Evolutionary conservation across 92 coral and sea anemone genomes (phyloP).

Genomic region (Epizoanthus ramosus): DNA sequence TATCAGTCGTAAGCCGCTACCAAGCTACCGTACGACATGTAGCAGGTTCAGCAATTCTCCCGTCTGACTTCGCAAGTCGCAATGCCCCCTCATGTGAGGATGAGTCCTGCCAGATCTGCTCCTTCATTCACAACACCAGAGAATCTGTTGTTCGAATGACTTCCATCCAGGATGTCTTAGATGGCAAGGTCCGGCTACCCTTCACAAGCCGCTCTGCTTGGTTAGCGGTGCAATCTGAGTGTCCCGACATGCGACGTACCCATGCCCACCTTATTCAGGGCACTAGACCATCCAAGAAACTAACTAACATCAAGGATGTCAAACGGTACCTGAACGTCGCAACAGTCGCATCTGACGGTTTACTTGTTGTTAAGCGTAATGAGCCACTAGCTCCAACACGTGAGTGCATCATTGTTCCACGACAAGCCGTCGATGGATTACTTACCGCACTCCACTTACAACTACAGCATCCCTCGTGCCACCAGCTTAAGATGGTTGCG

Average conservation of each 20-base stretch:
- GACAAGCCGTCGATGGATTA: slow-evolving; percentile 16
- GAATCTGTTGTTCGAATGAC: slow-evolving; percentile 50
- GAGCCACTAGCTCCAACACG: slow-evolving; percentile 14
- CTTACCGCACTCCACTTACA: slow-evolving; percentile 10
- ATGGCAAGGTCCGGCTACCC: slow-evolving; percentile 16
- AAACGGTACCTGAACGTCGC: slow-evolving; percentile 22
- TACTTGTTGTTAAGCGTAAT: slow-evolving; percentile 7
- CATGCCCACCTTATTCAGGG: slow-evolving; percentile 5
- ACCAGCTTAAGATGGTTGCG: slow-evolving; percentile 12
- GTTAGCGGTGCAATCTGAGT: slow-evolving; percentile 39
- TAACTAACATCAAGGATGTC: too few relatives aligned
- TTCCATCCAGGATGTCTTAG: slow-evolving; percentile 22
- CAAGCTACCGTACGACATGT: slow-evolving; percentile 47
- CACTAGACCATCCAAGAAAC: slow-evolving; percentile 17
- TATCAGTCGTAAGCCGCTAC: slow-evolving; percentile 53
- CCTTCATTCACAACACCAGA: slow-evolving; percentile 36
- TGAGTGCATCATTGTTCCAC: slow-evolving; percentile 17
- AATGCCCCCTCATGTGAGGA: slow-evolving; percentile 47
- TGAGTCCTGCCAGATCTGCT: slow-evolving; percentile 45
- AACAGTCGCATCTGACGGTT: slow-evolving; percentile 19
- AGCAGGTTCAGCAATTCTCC: slow-evolving; percentile 44
- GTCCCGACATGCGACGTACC: slow-evolving; percentile 38
- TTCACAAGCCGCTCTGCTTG: slow-evolving; percentile 49
- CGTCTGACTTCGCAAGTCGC: slow-evolving; percentile 61
- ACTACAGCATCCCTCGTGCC: neutral